Evolutionary conservation across 2,797 vertebrate species (phyloP).

Genomic region (Meriones psammophilus): DNA sequence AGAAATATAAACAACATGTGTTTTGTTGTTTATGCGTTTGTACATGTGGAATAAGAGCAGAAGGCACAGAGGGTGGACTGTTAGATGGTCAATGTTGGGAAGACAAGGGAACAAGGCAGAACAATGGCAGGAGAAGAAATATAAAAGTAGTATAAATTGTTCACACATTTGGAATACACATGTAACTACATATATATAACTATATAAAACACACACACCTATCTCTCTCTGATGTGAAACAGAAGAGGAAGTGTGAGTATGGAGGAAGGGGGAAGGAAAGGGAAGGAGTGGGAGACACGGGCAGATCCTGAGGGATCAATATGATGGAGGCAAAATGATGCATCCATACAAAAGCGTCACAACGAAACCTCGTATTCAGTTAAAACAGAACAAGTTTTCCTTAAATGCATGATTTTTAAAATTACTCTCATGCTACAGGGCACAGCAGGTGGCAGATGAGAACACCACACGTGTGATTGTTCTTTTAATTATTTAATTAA

Average conservation of each 20-base stretch:
- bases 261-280: too few relatives aligned
- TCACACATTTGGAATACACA: neutral
- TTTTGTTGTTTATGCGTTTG: too few relatives aligned
- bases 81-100: neutral
- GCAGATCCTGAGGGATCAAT: neutral
- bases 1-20: neutral
- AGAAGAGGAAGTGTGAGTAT: neutral
- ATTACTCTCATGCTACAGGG: neutral
- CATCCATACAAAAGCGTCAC: neutral
- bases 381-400: neutral
- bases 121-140: neutral
- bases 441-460: neutral
- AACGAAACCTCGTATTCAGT: neutral
- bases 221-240: neutral
- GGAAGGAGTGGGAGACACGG: neutral
- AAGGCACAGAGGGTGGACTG: neutral
- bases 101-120: neutral
- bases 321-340: neutral
- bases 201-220: neutral
- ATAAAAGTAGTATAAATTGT: neutral
- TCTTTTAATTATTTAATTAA: neutral
- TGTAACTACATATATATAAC: neutral
- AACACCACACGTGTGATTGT: neutral
- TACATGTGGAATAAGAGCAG: neutral
- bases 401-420: neutral